These are phyloP conservation scores for Galerucella pusilla DNA, from an alignment of 2,888 invertebrate genomes.

Conservation along the genomic window DNA sequence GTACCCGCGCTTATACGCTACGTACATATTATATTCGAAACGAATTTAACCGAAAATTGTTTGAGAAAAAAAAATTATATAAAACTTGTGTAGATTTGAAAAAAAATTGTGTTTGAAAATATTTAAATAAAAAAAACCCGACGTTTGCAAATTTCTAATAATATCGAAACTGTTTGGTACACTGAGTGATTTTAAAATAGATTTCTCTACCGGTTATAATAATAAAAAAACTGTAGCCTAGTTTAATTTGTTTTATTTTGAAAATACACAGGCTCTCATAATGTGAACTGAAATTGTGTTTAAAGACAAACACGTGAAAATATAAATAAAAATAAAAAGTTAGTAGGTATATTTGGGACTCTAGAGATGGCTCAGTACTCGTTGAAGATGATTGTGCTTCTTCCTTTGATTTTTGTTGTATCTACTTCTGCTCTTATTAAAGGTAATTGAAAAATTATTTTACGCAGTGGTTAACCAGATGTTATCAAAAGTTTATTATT, in stretches of 20 bases:
- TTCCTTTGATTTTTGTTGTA: constrained; percentile 2
- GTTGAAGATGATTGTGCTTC: constrained; percentile 5
- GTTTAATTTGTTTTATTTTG: background rate
- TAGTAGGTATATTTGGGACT: background rate
- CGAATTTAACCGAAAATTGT: background rate
- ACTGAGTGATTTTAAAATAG: constrained; percentile 50
- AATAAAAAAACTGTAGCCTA: constrained; percentile 11
- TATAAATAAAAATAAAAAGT: background rate
- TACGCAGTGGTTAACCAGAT: too few relatives aligned
- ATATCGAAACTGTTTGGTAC: constrained; percentile 43
- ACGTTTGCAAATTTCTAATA: constrained; percentile 42
- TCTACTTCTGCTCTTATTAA: constrained; percentile 2
- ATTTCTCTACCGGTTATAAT: constrained; percentile 29
- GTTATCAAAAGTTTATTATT: too few relatives aligned
- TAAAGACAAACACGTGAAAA: constrained; percentile 7
- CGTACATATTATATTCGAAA: background rate
- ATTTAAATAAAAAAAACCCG: background rate
- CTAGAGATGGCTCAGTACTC: background rate
- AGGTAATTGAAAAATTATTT: background rate
- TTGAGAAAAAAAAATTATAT: background rate
- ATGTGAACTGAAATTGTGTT: constrained; percentile 5
- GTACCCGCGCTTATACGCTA: constrained; percentile 11
- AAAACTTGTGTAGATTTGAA: background rate
- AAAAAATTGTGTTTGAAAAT: too few relatives aligned
- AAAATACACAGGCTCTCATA: background rate